Conservation (phyloP, 2,113 vertebrate genomes). For the Anolis carolinensis region DNA sequence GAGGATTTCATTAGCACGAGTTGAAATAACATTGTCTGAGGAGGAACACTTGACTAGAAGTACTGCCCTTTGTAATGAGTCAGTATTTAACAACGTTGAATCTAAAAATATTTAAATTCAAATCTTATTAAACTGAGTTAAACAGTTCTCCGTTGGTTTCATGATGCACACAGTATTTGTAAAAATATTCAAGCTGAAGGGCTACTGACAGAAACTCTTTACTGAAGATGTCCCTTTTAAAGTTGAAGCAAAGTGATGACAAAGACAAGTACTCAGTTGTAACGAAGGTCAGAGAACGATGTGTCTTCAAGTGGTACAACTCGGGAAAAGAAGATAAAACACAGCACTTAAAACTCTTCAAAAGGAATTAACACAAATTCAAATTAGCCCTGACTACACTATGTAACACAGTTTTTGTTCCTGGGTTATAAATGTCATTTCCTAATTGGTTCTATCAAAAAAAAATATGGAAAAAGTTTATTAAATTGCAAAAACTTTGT, state of each 20-base stretch:
- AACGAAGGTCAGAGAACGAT: not conserved
- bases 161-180: rapidly evolving
- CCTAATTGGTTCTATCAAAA: no score
- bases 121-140: not conserved
- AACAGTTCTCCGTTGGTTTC: not conserved
- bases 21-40: constrained; percentile 9
- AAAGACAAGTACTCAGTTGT: not conserved
- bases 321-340: not conserved
- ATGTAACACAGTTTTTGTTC: no score
- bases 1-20: constrained; percentile 23
- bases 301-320: not conserved
- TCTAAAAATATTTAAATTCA: not conserved
- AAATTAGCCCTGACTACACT: not conserved
- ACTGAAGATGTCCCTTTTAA: not conserved
- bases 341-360: not conserved
- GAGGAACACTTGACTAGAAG: not conserved
- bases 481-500: no score
- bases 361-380: not conserved
- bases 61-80: not conserved
- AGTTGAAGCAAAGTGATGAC: not conserved
- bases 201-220: not conserved
- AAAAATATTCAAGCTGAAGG: constrained; percentile 5
- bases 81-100: not conserved
- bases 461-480: no score
- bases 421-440: no score